Percentiles rank a stretch among this genome's conserved stretches.
Conservation (phyloP, 2,113 vertebrate species). For the Antechinus stuartii region DNA sequence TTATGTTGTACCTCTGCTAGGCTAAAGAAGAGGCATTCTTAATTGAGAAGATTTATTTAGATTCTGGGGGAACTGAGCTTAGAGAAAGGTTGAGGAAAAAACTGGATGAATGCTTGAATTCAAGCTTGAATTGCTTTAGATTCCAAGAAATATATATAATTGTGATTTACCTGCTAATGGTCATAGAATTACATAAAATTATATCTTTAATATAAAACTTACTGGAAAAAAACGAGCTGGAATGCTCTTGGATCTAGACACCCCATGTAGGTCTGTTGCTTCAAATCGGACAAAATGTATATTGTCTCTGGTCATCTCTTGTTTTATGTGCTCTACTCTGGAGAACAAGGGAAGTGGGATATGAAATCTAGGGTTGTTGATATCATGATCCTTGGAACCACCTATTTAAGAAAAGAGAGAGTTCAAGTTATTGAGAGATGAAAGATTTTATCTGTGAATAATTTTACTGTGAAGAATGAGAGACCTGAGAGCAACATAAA, state of each 20-base stretch:
- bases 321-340: conserved; percentile 92
- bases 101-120: conserved; percentile 60
- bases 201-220: conserved; percentile 66
- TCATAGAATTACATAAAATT: conserved; percentile 45
- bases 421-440: conserved; percentile 37
- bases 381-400: conserved; percentile 74
- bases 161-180: conserved; percentile 30
- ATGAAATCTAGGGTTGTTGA: conserved; percentile 76
- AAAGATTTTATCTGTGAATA: background rate
- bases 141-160: conserved; percentile 32
- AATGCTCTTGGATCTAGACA: conserved; percentile 94
- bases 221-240: conserved; percentile 95
- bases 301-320: conserved; percentile 91
- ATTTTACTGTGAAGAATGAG: conserved; percentile 38
- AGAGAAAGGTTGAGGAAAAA: background rate
- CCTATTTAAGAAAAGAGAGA: conserved; percentile 80
- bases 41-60: conserved; percentile 43
- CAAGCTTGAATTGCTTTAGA: conserved; percentile 55
- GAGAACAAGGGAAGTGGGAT: conserved; percentile 82
- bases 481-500: background rate
- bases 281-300: conserved; percentile 94
- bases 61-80: conserved; percentile 51
- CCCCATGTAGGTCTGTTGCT: conserved; percentile 94
- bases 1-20: conserved; percentile 65
- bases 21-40: conserved; percentile 46